Conservation (phyloP, 2,888 invertebrate species). For the Mesorhabditis spiculigera region DNA sequence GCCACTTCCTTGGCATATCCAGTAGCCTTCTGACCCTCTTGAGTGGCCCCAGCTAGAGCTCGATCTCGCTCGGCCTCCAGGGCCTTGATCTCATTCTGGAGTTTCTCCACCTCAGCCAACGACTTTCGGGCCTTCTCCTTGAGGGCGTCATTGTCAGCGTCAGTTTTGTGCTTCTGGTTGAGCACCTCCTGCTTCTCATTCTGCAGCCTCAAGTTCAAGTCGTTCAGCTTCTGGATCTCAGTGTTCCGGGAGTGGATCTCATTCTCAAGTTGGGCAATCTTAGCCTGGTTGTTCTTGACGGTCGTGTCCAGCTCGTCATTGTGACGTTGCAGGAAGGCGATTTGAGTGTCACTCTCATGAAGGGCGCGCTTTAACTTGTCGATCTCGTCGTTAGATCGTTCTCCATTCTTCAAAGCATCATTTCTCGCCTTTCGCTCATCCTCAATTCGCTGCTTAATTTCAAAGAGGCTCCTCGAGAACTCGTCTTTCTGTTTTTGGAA, state of each 20-base stretch:
- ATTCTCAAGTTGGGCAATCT: conserved; percentile 50
- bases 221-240: conserved; percentile 52
- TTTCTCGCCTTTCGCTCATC: conserved; percentile 37
- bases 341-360: conserved; percentile 49
- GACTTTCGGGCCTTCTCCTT: conserved; percentile 53
- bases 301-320: conserved; percentile 57
- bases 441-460: conserved; percentile 46
- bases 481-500: conserved; percentile 54
- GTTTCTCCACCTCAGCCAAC: conserved; percentile 51
- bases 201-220: conserved; percentile 52
- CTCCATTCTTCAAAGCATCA: conserved; percentile 35
- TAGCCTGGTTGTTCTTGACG: conserved; percentile 55
- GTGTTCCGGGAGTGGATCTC: conserved; percentile 45
- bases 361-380: conserved; percentile 46
- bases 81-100: conserved; percentile 42
- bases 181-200: conserved; percentile 53
- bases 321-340: conserved; percentile 50
- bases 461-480: conserved; percentile 43
- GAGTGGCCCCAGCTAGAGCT: conserved; percentile 40
- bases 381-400: conserved; percentile 45
- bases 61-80: conserved; percentile 39
- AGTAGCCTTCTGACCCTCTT: conserved; percentile 42
- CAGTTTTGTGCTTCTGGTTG: conserved; percentile 52
- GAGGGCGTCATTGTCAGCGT: conserved; percentile 41
- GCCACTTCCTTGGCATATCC: conserved; percentile 42